A percentile compares a stretch with the other conserved stretches of the same genome.
phyloP scores from a whole-genome alignment of 2,797 vertebrate species.

The Neopelma chrysocephalum region DNA sequence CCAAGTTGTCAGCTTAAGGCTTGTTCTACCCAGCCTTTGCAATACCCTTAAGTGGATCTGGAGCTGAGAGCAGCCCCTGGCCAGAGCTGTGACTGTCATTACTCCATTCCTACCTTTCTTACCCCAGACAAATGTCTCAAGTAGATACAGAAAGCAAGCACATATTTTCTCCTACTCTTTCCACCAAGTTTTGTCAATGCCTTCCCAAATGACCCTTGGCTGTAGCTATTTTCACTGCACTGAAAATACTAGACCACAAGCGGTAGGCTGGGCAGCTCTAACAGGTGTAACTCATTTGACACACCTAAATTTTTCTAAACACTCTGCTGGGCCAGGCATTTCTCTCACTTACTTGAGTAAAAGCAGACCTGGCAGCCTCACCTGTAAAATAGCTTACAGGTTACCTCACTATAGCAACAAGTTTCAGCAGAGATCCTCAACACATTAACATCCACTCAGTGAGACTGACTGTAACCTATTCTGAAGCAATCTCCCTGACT shows the following conservation, averaged over 20 bases:
- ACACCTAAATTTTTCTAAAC: not conserved
- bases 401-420: not conserved
- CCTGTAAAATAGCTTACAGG: not conserved
- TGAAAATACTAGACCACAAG: not conserved
- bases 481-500: not conserved
- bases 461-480: not conserved
- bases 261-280: not conserved
- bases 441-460: not conserved
- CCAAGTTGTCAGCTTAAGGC: not conserved
- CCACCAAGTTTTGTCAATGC: not conserved
- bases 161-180: not conserved
- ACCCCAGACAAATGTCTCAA: not conserved
- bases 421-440: conserved; percentile 1
- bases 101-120: not conserved
- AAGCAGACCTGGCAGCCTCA: not conserved
- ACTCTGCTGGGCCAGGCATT: not conserved
- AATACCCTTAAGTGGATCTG: not conserved
- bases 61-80: not conserved
- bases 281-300: not conserved
- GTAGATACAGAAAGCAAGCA: not conserved
- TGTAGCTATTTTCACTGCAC: not conserved
- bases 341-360: not conserved
- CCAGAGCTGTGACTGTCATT: not conserved
- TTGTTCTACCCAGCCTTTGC: not conserved
- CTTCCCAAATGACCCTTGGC: not conserved